These are phyloP conservation scores for Mesodorylaimus sp. DNA, from an alignment of 2,888 invertebrate genomes.

Conservation along the genomic window DNA sequence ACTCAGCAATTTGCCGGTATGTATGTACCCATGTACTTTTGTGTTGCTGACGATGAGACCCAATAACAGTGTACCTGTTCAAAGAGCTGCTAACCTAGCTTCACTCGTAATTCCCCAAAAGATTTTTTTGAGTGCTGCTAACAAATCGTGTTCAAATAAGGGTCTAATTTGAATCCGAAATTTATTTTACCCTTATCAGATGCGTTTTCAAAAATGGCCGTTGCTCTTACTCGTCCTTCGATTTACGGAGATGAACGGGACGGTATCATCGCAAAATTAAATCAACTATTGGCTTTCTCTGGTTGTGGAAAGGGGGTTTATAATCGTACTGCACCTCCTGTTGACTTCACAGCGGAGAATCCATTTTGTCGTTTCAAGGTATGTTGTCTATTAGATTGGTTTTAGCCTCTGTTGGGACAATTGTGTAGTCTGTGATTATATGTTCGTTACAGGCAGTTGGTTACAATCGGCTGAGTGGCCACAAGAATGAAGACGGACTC, in stretches of 20 bases:
- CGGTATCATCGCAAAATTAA: slow-evolving; percentile 76
- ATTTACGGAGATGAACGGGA: slow-evolving; percentile 88
- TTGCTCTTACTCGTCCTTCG: slow-evolving; percentile 33
- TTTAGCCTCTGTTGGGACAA: neutral
- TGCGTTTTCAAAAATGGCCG: too few species aligned
- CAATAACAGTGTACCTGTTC: too few species aligned
- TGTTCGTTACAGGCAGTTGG: neutral
- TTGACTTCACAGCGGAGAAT: slow-evolving; percentile 69
- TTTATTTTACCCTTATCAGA: too few species aligned
- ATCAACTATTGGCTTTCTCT: slow-evolving; percentile 74
- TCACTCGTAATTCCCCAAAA: too few species aligned
- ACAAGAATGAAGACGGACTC: slow-evolving; percentile 73
- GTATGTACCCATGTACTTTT: too few species aligned
- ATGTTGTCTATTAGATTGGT: slow-evolving; percentile 8
- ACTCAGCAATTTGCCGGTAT: too few species aligned
- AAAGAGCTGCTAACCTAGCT: too few species aligned
- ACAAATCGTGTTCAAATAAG: too few species aligned
- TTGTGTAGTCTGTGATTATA: neutral
- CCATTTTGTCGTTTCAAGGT: slow-evolving; percentile 74
- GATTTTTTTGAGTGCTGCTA: too few species aligned
- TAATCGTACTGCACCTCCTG: slow-evolving; percentile 48
- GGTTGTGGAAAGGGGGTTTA: slow-evolving; percentile 50
- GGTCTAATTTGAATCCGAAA: too few species aligned
- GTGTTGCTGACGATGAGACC: too few species aligned
- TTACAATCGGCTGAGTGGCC: slow-evolving; percentile 65